These are phyloP conservation scores for Tachuris rubrigastra DNA, from an alignment of 2,113 vertebrate genomes.

Conservation along the genomic window DNA sequence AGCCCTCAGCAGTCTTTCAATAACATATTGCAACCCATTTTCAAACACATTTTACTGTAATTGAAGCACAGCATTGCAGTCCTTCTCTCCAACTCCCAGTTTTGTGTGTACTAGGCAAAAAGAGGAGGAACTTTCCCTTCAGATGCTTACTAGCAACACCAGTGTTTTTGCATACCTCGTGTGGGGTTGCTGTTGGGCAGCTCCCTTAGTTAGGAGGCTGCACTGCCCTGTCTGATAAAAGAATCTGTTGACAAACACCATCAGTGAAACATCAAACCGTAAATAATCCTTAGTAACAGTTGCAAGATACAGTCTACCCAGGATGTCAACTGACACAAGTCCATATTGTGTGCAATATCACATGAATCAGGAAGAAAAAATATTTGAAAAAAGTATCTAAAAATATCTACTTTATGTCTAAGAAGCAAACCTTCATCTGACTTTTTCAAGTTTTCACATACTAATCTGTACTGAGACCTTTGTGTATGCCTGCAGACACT, in stretches of 20 bases:
- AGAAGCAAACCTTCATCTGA: background rate
- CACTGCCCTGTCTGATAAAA: background rate
- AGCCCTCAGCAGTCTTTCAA: background rate
- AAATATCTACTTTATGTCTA: background rate
- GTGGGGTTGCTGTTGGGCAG: background rate
- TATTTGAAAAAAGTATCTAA: background rate
- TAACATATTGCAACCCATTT: background rate
- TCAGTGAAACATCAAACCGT: background rate
- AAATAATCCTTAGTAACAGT: background rate
- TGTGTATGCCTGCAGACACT: background rate
- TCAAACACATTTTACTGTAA: background rate
- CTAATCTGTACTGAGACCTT: background rate
- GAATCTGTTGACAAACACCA: background rate
- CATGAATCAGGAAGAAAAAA: background rate
- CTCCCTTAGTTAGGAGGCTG: background rate
- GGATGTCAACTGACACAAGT: background rate
- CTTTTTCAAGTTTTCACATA: background rate
- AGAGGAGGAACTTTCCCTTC: background rate
- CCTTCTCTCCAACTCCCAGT: fast-evolving
- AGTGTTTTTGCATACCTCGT: fast-evolving
- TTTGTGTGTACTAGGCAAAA: background rate
- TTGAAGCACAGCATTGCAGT: background rate
- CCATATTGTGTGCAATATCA: background rate
- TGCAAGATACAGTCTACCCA: background rate
- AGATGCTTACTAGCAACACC: background rate